Percentiles rank a stretch among this genome's conserved stretches.
phyloP scores from a whole-genome alignment of 2,797 vertebrate genomes.

The Anas georgica region DNA sequence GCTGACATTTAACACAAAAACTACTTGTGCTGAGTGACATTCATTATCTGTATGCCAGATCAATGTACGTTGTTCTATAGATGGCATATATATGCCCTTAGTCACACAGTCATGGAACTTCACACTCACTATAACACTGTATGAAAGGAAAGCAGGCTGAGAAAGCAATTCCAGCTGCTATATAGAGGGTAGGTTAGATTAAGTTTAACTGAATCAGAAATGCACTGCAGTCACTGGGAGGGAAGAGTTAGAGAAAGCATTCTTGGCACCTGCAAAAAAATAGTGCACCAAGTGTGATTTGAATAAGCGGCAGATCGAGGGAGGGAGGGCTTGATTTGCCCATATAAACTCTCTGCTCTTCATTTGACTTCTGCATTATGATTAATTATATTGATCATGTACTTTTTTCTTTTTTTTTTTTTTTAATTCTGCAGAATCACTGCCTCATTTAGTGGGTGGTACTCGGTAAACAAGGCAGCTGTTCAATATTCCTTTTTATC shows the following conservation, averaged over 20 bases:
- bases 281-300: background rate
- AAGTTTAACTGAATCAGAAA: background rate
- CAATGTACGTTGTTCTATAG: conserved; percentile 27
- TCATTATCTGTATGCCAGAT: conserved; percentile 27
- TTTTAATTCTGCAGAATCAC: background rate
- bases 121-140: background rate
- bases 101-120: conserved; percentile 4
- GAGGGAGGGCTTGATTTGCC: background rate
- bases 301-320: background rate
- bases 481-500: conserved; percentile 66
- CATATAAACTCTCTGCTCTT: background rate
- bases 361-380: background rate
- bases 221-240: background rate
- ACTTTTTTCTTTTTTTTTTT: background rate
- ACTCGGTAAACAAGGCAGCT: conserved; percentile 57
- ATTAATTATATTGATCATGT: conserved; percentile 60
- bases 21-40: background rate
- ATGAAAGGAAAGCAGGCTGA: background rate
- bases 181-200: background rate
- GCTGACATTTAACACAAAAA: conserved; percentile 5
- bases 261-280: conserved; percentile 16
- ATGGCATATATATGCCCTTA: background rate
- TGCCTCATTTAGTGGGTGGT: conserved; percentile 59
- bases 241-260: background rate
- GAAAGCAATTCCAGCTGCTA: background rate